A percentile compares a stretch with the other conserved stretches of the same genome.
Conservation (phyloP, 2,888 invertebrate species). For the Papilio elwesi region DNA sequence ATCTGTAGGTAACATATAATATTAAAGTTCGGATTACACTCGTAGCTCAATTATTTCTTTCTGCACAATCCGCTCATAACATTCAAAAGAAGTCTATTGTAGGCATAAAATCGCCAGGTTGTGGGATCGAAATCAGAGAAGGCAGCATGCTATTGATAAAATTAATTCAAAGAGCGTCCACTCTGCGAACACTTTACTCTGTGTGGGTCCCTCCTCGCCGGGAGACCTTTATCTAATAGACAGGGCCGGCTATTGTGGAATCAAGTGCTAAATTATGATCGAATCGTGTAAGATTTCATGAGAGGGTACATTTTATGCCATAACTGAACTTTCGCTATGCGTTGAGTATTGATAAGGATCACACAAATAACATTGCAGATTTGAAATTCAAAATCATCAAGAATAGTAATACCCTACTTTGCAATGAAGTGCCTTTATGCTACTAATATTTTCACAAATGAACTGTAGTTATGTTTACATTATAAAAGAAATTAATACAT, state of each 20-base stretch:
- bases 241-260: slow-evolving; percentile 68
- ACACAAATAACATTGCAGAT: slow-evolving; percentile 62
- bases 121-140: slow-evolving; percentile 49
- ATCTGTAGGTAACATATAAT: too few relatives aligned
- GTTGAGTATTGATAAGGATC: slow-evolving; percentile 63
- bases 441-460: too few relatives aligned
- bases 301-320: slow-evolving; percentile 59
- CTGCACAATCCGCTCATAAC: slow-evolving; percentile 18
- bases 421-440: too few relatives aligned
- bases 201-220: slow-evolving; percentile 54
- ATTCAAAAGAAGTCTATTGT: slow-evolving; percentile 48
- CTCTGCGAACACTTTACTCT: slow-evolving; percentile 47
- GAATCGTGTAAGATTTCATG: slow-evolving; percentile 68
- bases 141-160: slow-evolving; percentile 55
- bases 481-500: too few relatives aligned
- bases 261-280: slow-evolving; percentile 74
- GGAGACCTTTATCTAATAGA: slow-evolving; percentile 67
- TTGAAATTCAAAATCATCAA: slow-evolving; percentile 66
- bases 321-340: slow-evolving; percentile 51
- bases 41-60: background rate
- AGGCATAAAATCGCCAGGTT: slow-evolving; percentile 57
- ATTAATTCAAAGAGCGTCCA: slow-evolving; percentile 51
- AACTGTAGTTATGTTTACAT: background rate
- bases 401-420: background rate
- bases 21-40: background rate